Conservation (phyloP, 2,888 invertebrate genomes). For the Tenthredo amoena region DNA sequence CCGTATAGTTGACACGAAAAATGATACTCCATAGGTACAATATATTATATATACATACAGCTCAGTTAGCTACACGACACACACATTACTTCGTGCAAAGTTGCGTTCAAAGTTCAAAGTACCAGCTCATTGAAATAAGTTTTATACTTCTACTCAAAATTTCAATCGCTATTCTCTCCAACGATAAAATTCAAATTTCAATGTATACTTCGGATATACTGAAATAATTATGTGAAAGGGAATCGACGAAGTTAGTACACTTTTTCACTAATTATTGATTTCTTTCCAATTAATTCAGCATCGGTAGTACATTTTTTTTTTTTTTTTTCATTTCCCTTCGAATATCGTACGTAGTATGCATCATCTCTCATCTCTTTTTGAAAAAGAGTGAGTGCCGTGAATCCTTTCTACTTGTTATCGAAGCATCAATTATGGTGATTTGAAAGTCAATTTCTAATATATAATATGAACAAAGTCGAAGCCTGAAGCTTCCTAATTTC, state of each 20-base stretch:
- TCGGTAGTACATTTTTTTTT: background rate
- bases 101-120: background rate
- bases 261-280: background rate
- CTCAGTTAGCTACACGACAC: background rate
- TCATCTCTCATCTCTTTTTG: background rate
- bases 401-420: background rate
- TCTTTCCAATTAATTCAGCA: background rate
- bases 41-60: background rate
- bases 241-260: background rate
- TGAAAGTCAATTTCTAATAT: slow-evolving; percentile 10
- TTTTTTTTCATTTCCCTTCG: background rate
- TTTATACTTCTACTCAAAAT: background rate
- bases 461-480: background rate
- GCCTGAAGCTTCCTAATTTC: background rate
- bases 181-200: background rate
- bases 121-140: background rate
- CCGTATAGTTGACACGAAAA: slow-evolving; percentile 31
- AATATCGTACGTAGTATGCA: background rate
- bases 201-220: background rate
- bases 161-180: background rate
- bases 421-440: slow-evolving; percentile 1
- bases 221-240: background rate
- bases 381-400: background rate
- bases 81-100: background rate
- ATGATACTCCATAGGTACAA: slow-evolving; percentile 5